Base-by-base conservation (phyloP, 2,113 vertebrate genomes). In the Bubo scandiacus region DNA sequence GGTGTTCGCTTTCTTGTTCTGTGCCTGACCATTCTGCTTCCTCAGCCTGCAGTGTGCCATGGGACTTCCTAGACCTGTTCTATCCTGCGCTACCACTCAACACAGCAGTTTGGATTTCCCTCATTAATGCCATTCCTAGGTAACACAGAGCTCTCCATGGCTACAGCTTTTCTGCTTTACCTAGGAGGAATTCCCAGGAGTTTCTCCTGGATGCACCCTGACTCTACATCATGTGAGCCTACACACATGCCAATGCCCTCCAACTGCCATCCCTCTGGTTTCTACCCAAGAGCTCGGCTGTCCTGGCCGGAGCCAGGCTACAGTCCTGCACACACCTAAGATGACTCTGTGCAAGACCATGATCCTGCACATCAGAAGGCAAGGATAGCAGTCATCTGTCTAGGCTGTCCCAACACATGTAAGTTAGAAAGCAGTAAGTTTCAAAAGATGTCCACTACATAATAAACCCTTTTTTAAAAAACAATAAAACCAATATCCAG, bases 31-130 rank as follows among this genome's bases (percentile, higher is more conserved):
- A 0, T 68, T 85, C 18, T 66, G 8, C 9, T 75, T 59, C 32
- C 0, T 1, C 5, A 87, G 49, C 23, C 43, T 72, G 22, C 61
- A 55, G 22, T 0, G 0, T 47, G 52, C 10, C 23, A 11, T 16
- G 22, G 59, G 43, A 8, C 13, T 75, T 67, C 61, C 29, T 30
- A 79, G 14, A 63, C 18, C 12, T 7, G 1, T 45, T 20, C 11
- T 32, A 6, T 45, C 16, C 68, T 73, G 45, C 51, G 12, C 9
- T 73, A n/a, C 19, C 26, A 52, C 52, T 52, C 49, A 38, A 30
- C 17, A 45, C 26, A 70, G 36, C 26, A 81, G 13, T 34, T 27
- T 59, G 57, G 20, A 57, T 79, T 72, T 72, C 34, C 66, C 26
- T 85, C 30, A 26, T 55, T 81, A 80, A 61, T 75, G 34, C 4